Percentiles rank a stretch among this genome's conserved stretches.
Evolutionary conservation across 2,113 vertebrate genomes (phyloP).

Genomic region (Galemys pyrenaicus): DNA sequence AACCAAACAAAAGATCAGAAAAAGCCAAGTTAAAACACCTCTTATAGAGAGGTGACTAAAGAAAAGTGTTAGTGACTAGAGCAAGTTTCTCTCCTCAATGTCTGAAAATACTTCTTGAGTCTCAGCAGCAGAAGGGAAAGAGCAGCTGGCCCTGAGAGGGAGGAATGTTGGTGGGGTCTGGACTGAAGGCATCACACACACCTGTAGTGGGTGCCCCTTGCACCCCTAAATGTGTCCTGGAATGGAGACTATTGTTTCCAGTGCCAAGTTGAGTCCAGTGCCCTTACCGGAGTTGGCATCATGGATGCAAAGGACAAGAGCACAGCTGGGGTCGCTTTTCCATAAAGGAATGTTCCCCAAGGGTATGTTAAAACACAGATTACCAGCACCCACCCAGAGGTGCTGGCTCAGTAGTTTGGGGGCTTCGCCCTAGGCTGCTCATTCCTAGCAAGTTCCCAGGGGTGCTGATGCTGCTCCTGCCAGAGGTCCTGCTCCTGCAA

Average conservation of each 20-base stretch:
- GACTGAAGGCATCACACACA: background rate
- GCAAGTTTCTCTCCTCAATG: background rate
- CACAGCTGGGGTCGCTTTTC: background rate
- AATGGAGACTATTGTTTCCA: background rate
- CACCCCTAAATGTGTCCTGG: background rate
- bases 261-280: background rate
- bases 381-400: rapidly evolving
- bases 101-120: background rate
- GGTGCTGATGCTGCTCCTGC: background rate
- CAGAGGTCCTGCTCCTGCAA: background rate
- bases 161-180: background rate
- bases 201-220: background rate
- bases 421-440: background rate
- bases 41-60: no score
- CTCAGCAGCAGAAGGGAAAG: background rate
- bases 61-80: background rate
- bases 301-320: background rate
- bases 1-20: no score
- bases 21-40: no score
- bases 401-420: background rate
- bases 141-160: background rate
- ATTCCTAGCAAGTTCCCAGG: background rate
- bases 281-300: background rate
- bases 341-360: background rate
- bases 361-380: background rate